Evolutionary conservation across 2,888 invertebrate genomes (phyloP).

Genomic region (Heliconius cydno): DNA sequence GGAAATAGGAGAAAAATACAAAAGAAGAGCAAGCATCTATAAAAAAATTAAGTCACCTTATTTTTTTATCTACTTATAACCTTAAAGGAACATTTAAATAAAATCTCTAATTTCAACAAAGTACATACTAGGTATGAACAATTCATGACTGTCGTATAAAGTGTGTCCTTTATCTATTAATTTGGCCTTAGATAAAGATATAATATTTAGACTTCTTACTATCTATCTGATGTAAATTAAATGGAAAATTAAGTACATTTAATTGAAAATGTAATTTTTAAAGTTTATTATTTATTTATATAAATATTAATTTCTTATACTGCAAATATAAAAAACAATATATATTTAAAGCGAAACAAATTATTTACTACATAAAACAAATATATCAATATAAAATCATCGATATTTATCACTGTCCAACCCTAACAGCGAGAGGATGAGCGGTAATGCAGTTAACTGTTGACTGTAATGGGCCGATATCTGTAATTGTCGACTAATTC

Average conservation of each 20-base stretch:
- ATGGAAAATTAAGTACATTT: no score
- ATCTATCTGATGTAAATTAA: no score
- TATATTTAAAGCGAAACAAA: not conserved
- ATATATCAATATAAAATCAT: not conserved
- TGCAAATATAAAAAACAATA: not conserved
- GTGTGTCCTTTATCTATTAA: no score
- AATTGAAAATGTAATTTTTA: no score
- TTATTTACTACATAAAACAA: not conserved
- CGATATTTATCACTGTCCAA: slow-evolving; percentile 51
- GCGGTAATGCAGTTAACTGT: slow-evolving; percentile 79
- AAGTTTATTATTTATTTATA: not conserved
- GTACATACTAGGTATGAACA: no score
- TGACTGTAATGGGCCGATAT: slow-evolving; percentile 65
- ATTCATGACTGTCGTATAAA: no score
- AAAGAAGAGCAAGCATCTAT: not conserved
- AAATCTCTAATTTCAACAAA: no score
- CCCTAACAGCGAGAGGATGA: slow-evolving; percentile 68
- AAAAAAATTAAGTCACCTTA: not conserved
- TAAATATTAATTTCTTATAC: not conserved
- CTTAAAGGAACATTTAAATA: no score
- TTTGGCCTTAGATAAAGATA: no score
- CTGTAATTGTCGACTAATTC: slow-evolving; percentile 64
- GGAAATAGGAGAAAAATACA: not conserved
- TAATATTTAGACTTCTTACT: no score
- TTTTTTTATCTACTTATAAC: no score